These are phyloP conservation scores for Halichoerus grypus DNA, from an alignment of 2,113 vertebrate genomes.

Conservation along the genomic window DNA sequence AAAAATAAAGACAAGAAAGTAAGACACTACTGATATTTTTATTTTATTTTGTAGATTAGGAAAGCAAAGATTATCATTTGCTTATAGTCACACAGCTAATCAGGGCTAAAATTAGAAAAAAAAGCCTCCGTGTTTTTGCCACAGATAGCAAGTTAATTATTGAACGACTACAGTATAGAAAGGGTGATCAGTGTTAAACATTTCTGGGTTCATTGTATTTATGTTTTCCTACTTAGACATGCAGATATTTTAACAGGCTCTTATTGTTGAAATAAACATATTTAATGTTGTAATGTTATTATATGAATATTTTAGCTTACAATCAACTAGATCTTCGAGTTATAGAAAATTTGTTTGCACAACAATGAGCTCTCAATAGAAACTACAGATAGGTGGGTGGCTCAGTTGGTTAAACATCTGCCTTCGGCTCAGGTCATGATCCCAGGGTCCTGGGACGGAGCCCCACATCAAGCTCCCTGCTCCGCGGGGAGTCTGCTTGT, in stretches of 20 bases:
- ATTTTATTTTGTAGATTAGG: background rate
- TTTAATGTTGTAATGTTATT: background rate
- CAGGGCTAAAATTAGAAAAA: background rate
- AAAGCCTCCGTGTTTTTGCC: background rate
- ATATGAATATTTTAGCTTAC: background rate
- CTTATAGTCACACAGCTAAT: background rate
- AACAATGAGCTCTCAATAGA: background rate
- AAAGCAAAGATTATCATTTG: background rate
- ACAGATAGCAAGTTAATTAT: background rate
- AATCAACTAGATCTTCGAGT: background rate
- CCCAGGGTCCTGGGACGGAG: no score
- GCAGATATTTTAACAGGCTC: background rate
- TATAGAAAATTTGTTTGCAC: background rate
- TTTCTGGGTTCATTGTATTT: background rate
- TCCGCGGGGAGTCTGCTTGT: no score
- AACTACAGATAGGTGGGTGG: background rate
- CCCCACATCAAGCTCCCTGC: no score
- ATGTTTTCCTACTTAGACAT: background rate
- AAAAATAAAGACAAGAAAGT: background rate
- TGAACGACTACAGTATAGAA: background rate
- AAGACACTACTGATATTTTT: background rate
- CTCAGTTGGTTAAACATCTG: no score
- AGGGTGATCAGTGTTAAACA: background rate
- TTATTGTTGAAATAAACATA: background rate
- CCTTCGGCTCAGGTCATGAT: no score